These are phyloP conservation scores for Penaeus japonicus DNA, from an alignment of 1,140 invertebrate genomes.

Conservation along the genomic window DNA sequence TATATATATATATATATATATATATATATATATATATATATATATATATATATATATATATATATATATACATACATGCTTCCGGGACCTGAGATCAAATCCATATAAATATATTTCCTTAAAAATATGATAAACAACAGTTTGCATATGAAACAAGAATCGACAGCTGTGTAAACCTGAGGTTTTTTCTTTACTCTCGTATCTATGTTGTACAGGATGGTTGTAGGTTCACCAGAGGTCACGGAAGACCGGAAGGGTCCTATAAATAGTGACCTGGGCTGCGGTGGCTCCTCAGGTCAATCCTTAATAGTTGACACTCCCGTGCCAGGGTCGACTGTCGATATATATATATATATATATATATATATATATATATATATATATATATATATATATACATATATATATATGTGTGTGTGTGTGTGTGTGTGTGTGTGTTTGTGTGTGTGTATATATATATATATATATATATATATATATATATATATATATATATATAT, in stretches of 20 bases:
- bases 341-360: constrained; percentile 9
- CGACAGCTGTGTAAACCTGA: too few relatives aligned
- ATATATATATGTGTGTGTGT: neutral
- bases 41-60: neutral
- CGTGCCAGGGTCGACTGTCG: too few relatives aligned
- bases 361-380: constrained; percentile 3
- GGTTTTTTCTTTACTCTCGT: too few relatives aligned
- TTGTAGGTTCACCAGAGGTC: too few relatives aligned
- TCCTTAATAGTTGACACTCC: too few relatives aligned
- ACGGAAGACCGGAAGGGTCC: too few relatives aligned
- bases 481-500: neutral
- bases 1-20: neutral
- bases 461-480: neutral
- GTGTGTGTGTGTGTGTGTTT: neutral
- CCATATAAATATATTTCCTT: neutral
- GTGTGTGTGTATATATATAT: neutral
- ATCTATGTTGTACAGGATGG: too few relatives aligned
- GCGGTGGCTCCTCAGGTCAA: too few relatives aligned
- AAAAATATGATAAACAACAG: too few relatives aligned
- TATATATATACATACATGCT: neutral
- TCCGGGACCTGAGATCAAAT: neutral
- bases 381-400: neutral
- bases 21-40: neutral
- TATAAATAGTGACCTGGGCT: too few relatives aligned
- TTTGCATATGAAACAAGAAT: too few relatives aligned